These are phyloP conservation scores for Aphidius gifuensis DNA, from an alignment of 1,140 invertebrate species.

Conservation along the genomic window DNA sequence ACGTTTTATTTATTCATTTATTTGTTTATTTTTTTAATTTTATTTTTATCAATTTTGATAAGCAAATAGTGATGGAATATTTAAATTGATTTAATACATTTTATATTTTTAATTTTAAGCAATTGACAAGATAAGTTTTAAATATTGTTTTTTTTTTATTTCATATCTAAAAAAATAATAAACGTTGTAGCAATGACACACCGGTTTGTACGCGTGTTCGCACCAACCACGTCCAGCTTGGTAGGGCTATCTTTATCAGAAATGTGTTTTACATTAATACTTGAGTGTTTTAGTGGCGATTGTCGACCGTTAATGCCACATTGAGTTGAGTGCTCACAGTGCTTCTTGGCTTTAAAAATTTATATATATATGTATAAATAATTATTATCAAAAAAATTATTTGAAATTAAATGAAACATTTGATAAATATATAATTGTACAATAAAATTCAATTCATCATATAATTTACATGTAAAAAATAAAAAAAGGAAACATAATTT, in stretches of 20 bases:
- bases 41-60: background rate
- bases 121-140: too few relatives aligned
- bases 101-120: too few relatives aligned
- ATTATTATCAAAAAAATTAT: background rate
- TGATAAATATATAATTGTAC: too few relatives aligned
- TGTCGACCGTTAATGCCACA: slow-evolving; percentile 30
- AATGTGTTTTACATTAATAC: slow-evolving; percentile 35
- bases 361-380: slow-evolving; percentile 19
- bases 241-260: slow-evolving; percentile 28
- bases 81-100: too few relatives aligned
- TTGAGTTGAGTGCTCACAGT: slow-evolving; percentile 17
- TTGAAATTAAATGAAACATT: background rate
- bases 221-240: background rate
- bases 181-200: slow-evolving; percentile 3
- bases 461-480: too few relatives aligned
- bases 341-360: slow-evolving; percentile 24
- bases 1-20: background rate
- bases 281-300: slow-evolving; percentile 31
- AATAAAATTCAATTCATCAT: too few relatives aligned
- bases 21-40: background rate
- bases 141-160: too few relatives aligned
- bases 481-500: too few relatives aligned
- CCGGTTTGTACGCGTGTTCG: slow-evolving; percentile 14
- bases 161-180: too few relatives aligned
- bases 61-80: background rate